Conservation (phyloP, 1,140 invertebrate species). For the Scylla paramamosain region DNA sequence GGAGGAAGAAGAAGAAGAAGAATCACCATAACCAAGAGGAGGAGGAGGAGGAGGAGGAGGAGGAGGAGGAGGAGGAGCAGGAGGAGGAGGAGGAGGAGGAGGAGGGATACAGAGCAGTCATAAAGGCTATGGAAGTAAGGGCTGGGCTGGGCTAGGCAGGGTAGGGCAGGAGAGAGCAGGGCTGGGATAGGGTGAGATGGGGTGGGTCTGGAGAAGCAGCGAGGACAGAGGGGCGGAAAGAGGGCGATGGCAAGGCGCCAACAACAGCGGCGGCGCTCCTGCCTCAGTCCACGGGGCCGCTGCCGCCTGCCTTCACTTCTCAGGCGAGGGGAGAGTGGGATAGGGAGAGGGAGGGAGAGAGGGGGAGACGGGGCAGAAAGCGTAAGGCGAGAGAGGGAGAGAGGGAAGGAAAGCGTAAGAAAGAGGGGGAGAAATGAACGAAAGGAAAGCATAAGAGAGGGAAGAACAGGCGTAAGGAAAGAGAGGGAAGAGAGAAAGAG, state of each 20-base stretch:
- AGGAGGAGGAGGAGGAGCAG: background rate
- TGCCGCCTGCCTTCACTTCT: background rate
- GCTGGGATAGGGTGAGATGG: background rate
- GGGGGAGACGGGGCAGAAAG: background rate
- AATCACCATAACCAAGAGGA: background rate
- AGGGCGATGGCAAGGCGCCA: background rate
- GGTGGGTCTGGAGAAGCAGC: background rate
- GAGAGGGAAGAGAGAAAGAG: background rate
- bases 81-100: background rate
- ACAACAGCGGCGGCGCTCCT: background rate
- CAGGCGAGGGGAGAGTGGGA: background rate
- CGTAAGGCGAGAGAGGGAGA: background rate
- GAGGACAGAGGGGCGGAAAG: slow-evolving; percentile 24
- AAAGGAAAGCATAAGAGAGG: background rate
- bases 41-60: background rate
- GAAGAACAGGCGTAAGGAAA: background rate
- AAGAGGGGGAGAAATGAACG: background rate
- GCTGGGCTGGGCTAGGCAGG: background rate
- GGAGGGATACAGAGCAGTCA: background rate
- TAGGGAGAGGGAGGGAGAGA: background rate
- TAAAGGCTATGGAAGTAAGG: too few species aligned
- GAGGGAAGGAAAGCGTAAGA: background rate
- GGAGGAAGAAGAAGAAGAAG: background rate
- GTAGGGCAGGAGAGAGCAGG: background rate
- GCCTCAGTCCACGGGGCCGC: background rate